Evolutionary conservation across 1,140 invertebrate species (phyloP).

Genomic region (Ceratosolen fusciceps): DNA sequence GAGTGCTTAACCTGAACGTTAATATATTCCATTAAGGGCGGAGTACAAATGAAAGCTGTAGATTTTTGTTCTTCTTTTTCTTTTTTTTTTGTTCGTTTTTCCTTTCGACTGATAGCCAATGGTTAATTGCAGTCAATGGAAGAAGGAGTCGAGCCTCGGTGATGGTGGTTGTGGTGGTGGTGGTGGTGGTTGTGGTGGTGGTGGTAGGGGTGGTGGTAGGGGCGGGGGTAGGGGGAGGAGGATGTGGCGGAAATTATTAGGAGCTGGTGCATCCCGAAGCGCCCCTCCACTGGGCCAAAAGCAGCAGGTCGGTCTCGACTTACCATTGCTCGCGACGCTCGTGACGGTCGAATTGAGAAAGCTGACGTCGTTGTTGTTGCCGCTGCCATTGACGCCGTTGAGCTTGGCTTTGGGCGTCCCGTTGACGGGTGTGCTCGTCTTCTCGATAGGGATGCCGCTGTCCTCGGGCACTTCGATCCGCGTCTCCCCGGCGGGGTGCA

Average conservation of each 20-base stretch:
- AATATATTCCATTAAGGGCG: background rate
- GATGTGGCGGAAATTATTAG: too few species aligned
- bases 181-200: too few species aligned
- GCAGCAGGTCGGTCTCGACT: slow-evolving; percentile 46
- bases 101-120: background rate
- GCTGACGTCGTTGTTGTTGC: slow-evolving; percentile 68
- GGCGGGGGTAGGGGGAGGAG: too few species aligned
- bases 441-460: slow-evolving; percentile 56
- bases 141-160: background rate
- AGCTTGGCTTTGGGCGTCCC: slow-evolving; percentile 52
- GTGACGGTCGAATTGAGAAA: slow-evolving; percentile 67
- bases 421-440: slow-evolving; percentile 52
- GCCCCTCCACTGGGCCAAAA: too few species aligned
- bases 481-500: slow-evolving; percentile 63
- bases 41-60: background rate
- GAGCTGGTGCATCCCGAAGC: too few species aligned
- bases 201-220: too few species aligned
- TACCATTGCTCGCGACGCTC: slow-evolving; percentile 65
- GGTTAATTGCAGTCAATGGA: background rate
- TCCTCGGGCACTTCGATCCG: slow-evolving; percentile 66
- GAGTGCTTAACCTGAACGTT: background rate
- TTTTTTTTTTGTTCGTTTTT: too few species aligned
- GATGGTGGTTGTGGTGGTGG: background rate
- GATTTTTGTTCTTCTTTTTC: too few species aligned
- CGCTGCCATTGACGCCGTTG: slow-evolving; percentile 65